phyloP scores from a whole-genome alignment of 2,888 invertebrate species.

The Amblyteles armatorius region DNA sequence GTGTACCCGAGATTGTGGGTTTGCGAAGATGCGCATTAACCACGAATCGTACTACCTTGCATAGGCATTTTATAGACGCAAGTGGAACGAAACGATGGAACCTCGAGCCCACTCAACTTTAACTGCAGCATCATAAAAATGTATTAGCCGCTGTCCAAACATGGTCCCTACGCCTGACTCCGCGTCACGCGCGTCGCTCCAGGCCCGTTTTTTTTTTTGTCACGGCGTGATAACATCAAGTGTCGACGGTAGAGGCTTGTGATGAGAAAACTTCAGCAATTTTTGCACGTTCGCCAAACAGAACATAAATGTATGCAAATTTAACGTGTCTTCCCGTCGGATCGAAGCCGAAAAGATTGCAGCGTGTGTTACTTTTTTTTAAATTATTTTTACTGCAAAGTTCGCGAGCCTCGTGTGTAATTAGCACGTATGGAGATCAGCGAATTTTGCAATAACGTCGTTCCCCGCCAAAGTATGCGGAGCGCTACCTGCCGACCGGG shows the following conservation, averaged over 20 bases:
- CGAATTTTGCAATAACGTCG: conserved; percentile 14
- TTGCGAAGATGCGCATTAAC: not conserved
- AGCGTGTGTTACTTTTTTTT: not conserved
- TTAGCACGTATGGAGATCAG: conserved; percentile 5
- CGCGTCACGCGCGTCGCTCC: not conserved
- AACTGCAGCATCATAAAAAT: not conserved
- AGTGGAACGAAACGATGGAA: not conserved
- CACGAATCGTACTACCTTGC: not conserved
- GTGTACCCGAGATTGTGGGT: conserved; percentile 18
- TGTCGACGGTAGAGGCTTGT: not conserved
- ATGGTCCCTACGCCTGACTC: not conserved
- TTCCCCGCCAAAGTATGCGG: not conserved
- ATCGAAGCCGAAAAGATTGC: conserved; percentile 34
- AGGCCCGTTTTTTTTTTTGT: conserved; percentile 48
- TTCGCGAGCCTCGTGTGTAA: not conserved
- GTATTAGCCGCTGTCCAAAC: not conserved
- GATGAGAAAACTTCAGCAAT: conserved; percentile 55
- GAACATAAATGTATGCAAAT: conserved; percentile 53
- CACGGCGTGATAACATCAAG: not conserved
- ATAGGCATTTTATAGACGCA: not conserved
- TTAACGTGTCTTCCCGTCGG: conserved; percentile 22
- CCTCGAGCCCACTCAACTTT: not conserved
- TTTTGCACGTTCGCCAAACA: conserved; percentile 63
- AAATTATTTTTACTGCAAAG: not conserved
- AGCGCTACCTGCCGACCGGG: too few species aligned